Evolutionary conservation across 1,140 invertebrate genomes (phyloP).

Genomic region (Kradibia gibbosae): DNA sequence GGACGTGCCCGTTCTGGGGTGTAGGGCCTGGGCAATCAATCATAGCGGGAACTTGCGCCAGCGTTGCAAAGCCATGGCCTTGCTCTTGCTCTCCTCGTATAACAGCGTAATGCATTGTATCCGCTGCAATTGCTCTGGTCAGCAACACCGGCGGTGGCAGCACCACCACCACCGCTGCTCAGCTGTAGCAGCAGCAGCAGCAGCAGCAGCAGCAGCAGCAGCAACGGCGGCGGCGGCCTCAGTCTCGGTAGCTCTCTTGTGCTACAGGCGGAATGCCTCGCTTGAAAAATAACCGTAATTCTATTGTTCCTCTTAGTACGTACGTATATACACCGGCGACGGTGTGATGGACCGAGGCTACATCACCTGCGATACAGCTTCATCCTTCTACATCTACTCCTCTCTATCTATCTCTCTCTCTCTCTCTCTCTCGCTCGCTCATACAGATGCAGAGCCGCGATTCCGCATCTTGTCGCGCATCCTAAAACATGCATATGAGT

Average conservation of each 20-base stretch:
- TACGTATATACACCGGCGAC: conserved; percentile 35
- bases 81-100: conserved; percentile 54
- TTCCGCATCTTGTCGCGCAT: too few relatives aligned
- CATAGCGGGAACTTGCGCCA: conserved; percentile 53
- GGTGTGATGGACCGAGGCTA: conserved; percentile 46
- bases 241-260: conserved; percentile 46
- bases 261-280: conserved; percentile 48
- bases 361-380: conserved; percentile 51
- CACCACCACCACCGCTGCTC: not conserved
- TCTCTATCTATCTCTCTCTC: not conserved
- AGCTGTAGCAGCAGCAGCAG: not conserved
- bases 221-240: not conserved
- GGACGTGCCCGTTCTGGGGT: conserved; percentile 67
- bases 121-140: conserved; percentile 59
- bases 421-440: not conserved
- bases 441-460: too few relatives aligned
- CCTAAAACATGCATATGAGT: not conserved
- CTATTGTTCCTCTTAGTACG: conserved; percentile 53
- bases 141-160: not conserved
- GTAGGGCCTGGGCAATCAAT: conserved; percentile 68
- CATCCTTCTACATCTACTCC: not conserved
- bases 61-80: conserved; percentile 59
- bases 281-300: conserved; percentile 68
- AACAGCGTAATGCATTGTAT: conserved; percentile 64
- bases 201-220: too few relatives aligned